phyloP scores from a whole-genome alignment of 2,113 vertebrate species.

The Aspidoscelis tigris region DNA sequence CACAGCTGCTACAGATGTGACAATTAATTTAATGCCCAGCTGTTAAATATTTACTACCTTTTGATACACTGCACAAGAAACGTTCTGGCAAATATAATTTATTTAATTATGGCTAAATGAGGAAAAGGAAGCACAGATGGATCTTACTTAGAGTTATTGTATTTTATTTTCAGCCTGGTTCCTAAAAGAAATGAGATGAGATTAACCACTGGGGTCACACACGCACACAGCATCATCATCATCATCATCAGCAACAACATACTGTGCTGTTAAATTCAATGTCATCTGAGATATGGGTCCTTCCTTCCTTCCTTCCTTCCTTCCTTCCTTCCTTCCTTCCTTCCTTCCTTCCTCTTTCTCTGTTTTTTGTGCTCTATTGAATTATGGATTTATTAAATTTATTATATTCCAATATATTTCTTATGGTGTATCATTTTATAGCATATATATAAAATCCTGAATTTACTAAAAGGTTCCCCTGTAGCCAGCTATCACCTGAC shows the following conservation, averaged over 20 bases:
- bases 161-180: neutral
- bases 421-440: too few species aligned
- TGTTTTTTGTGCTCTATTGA: too few species aligned
- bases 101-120: conserved; percentile 61
- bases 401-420: too few species aligned
- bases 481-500: too few species aligned
- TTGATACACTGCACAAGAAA: conserved; percentile 58
- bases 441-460: too few species aligned
- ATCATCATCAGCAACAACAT: neutral
- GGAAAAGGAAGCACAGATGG: conserved; percentile 51
- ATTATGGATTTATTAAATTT: too few species aligned
- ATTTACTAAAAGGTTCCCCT: too few species aligned
- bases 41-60: conserved; percentile 65
- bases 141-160: conserved; percentile 20
- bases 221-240: neutral
- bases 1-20: conserved; percentile 59
- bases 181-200: neutral
- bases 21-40: conserved; percentile 67
- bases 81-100: conserved; percentile 57
- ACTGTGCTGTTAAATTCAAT: neutral
- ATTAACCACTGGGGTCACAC: neutral
- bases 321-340: too few species aligned
- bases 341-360: too few species aligned
- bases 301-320: too few species aligned
- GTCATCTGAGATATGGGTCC: neutral